Base-by-base conservation (phyloP, 2,888 invertebrate genomes). In the Bombylius discolor region DNA sequence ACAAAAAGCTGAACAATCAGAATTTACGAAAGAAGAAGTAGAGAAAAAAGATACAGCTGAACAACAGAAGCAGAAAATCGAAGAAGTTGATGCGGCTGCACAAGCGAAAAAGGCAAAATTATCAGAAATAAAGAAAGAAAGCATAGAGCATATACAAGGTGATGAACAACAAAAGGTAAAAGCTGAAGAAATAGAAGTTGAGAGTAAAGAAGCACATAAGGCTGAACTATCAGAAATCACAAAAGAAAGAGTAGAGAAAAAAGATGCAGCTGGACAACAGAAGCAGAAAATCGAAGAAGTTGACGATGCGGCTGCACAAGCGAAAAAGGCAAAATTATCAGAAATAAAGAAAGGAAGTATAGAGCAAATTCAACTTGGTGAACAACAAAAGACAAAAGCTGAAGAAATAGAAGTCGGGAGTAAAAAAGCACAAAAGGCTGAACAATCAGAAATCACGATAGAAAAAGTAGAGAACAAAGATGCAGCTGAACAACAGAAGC, bases 231-330 rank as follows among this genome's bases (percentile, higher is more conserved):
- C 23, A 23, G 23, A 23, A 23, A 23, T 23, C 23, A 23, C 23
- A 23, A 23, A 23, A 23, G 2, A 23, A 23, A 23, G 3, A 23
- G 23, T 23, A 23, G 23, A 23, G 3, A 23, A 23, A 3, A 23
- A 23, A 23, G 23, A 23, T 23, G 23, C 23, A 23, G 23, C 3
- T 23, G 23, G 3, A 23, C 23, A 23, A 23, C 23, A 23, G 3
- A 23, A 56, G n/a, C 56, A 64, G 34, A 55, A 62, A 47, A 52
- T 51, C 2, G 56, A 60, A 32, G 47, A 48, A 5, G 56, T 53
- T 14, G 59, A 61, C 23, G 55, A 49, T 11, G 51, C 56, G 13
- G 59, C 61, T 36, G 58, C 4, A 13, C 49, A 34, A 13, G 49
- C 7, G 8, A 1, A 34, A 34, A 49, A 42, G 5, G 49, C 49